Evolutionary conservation across 2,797 vertebrate species (phyloP), one percentile per base, ranked within the genome.

Genomic region (Coreius guichenoti): DNA sequence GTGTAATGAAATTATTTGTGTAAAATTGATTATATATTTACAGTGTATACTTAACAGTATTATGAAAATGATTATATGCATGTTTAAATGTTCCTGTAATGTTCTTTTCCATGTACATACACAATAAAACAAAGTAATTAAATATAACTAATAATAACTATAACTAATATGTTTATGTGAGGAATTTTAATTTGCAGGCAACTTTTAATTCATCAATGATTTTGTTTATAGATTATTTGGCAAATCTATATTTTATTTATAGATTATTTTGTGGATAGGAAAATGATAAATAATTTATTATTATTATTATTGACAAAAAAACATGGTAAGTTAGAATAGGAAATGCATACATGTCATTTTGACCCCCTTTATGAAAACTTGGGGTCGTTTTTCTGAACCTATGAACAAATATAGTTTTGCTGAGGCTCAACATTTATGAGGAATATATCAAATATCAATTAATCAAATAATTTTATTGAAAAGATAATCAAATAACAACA

Each of bases 401-500:
- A 61, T 43, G 0, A 78, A 45, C 16, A 78, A 21, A 17, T 2
- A 3, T 2, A 12, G 26, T 21, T 63, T 79, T 79, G 76, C 76
- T 63, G 76, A 79, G 76, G 56, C 36, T 79, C 23, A 58, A 63
- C n/a, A 43, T 78, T 8, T 78, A 58, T 77, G 21, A 45, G 8
- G 9, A 45, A 43, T 45, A 12, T 23, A 45, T 43, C 1, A 45
- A 21, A 31, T 51, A 13, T 21, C 5, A 78, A n/a, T 56, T 5
- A 16, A 5, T 61, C 76, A 45, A 29, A 43, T 21, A 0, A 33
- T 33, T 75, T 54, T 33, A 33, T 31, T 75, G 11, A 33, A 33
- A 75, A 54, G 39, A 45, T 29, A 5, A 39, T 36, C 14, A 26
- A 39, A 39, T 51, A n/a, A 56, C 33, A 77, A 39, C 2, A 78